Percentiles rank a stretch among this genome's conserved stretches.
These are phyloP conservation scores for Muntiacus muntjak DNA, from an alignment of 2,113 vertebrate genomes.

Conservation along the genomic window DNA sequence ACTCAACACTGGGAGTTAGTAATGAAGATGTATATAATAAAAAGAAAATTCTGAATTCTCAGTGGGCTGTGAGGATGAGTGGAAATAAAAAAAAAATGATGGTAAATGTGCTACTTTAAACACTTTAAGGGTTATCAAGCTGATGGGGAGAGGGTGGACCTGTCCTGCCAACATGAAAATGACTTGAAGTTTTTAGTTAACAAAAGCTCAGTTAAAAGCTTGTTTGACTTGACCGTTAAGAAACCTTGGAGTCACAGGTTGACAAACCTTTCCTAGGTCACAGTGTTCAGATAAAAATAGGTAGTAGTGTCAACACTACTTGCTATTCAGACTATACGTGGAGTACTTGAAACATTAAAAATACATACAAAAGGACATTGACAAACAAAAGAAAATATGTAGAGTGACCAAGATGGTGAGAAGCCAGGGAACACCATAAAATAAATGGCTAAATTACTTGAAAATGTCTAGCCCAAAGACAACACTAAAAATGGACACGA, in stretches of 20 bases:
- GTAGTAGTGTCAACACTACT: neutral
- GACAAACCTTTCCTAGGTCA: neutral
- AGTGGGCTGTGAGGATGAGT: neutral
- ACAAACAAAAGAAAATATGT: neutral
- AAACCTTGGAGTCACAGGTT: neutral
- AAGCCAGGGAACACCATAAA: neutral
- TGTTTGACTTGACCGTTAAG: neutral
- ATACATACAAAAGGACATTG: neutral
- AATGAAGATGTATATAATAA: neutral
- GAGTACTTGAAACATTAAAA: neutral
- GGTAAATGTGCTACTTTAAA: neutral
- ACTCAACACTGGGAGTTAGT: neutral
- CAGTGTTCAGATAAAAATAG: neutral
- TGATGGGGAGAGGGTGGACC: neutral
- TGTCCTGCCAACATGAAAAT: neutral
- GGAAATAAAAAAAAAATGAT: constrained; percentile 4
- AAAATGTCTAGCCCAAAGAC: neutral
- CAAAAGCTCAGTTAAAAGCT: constrained; percentile 5
- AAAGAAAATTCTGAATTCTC: neutral
- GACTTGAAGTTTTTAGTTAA: neutral
- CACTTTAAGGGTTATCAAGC: neutral
- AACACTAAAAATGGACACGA: neutral
- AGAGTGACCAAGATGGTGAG: constrained; percentile 16
- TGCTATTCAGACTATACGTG: neutral
- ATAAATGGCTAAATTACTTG: neutral